A percentile compares a stretch with the other conserved stretches of the same genome.
phyloP scores from a whole-genome alignment of 2,797 vertebrate species.

The Chanos chanos region DNA sequence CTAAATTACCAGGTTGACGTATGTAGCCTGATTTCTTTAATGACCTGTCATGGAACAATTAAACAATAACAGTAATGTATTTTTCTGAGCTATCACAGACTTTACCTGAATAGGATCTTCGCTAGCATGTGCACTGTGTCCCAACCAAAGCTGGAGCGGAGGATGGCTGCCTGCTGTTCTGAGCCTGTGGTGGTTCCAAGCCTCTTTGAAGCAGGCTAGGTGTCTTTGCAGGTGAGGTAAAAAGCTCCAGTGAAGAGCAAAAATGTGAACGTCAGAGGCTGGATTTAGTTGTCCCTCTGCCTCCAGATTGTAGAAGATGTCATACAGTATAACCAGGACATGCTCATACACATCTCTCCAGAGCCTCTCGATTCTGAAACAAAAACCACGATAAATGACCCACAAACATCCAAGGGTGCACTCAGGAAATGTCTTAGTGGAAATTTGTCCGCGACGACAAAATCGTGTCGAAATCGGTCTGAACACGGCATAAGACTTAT shows the following conservation, averaged over 20 bases:
- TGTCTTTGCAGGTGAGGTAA: conserved; percentile 7
- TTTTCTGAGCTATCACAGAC: conserved; percentile 8
- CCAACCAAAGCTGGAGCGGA: conserved; percentile 15
- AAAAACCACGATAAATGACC: too few species aligned
- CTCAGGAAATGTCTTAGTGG: too few species aligned
- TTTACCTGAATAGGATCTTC: neutral
- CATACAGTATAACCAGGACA: conserved; percentile 16
- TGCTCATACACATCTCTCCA: conserved; percentile 24
- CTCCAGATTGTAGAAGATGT: conserved; percentile 6
- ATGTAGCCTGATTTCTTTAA: neutral
- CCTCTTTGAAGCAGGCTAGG: conserved; percentile 9
- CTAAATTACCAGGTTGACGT: conserved; percentile 4
- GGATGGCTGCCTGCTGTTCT: conserved; percentile 7
- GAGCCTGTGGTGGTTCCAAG: conserved; percentile 19
- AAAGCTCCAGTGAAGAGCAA: conserved; percentile 14
- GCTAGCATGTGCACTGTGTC: too few species aligned
- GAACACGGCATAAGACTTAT: too few species aligned
- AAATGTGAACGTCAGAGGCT: conserved; percentile 16
- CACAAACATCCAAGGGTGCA: too few species aligned
- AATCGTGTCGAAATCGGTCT: too few species aligned
- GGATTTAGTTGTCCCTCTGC: neutral
- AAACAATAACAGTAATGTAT: neutral
- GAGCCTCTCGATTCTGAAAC: conserved; percentile 8
- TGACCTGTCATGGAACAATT: neutral
- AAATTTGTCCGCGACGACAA: too few species aligned